phyloP scores from a whole-genome alignment of 2,113 vertebrate species.

The Nansenia antarctica region DNA sequence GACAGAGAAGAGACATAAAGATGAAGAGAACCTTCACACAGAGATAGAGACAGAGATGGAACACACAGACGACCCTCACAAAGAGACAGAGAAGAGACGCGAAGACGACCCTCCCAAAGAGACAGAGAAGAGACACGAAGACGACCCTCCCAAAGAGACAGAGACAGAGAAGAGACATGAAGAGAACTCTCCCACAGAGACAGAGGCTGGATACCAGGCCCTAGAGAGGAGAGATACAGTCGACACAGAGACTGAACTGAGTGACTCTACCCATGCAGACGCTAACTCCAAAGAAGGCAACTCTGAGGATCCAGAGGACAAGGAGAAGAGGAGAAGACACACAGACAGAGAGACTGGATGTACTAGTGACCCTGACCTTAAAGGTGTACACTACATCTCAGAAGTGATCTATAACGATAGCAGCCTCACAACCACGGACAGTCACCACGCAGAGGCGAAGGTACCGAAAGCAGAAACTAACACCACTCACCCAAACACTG shows the following conservation, averaged over 20 bases:
- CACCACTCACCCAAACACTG: slow-evolving; percentile 57
- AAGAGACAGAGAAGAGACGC: background rate
- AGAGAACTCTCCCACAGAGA: background rate
- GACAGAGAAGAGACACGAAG: background rate
- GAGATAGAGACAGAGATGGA: too few species aligned
- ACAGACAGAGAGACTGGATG: too few species aligned
- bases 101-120: too few species aligned
- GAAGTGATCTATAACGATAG: too few species aligned
- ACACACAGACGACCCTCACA: too few species aligned
- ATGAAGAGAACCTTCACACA: too few species aligned
- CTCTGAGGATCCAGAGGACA: background rate
- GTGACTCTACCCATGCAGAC: background rate
- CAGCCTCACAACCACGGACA: background rate
- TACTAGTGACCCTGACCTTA: too few species aligned
- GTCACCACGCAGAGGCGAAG: slow-evolving; percentile 9
- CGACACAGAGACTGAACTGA: background rate
- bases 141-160: too few species aligned
- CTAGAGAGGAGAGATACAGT: background rate
- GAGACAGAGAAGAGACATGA: background rate
- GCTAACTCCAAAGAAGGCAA: slow-evolving; percentile 17
- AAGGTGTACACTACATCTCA: too few species aligned
- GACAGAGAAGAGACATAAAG: too few species aligned
- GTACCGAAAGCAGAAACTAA: slow-evolving; percentile 32
- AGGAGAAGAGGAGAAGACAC: slow-evolving; percentile 9
- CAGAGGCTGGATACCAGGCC: background rate